phyloP scores from a whole-genome alignment of 2,797 vertebrate genomes.

The Spinus pinus region DNA sequence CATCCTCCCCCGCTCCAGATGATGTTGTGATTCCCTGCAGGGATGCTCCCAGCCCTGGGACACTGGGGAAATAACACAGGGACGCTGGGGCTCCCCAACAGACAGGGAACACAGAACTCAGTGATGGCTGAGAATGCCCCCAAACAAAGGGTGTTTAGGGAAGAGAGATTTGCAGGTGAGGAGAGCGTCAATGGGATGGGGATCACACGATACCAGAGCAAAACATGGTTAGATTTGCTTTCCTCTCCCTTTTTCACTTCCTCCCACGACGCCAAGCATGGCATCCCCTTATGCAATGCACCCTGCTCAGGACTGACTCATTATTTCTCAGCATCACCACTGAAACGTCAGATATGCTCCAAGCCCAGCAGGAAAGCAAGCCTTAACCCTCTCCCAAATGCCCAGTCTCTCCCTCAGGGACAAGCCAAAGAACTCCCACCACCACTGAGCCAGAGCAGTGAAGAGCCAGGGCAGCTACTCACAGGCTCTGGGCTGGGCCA shows the following conservation, averaged over 20 bases:
- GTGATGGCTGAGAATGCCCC: background rate
- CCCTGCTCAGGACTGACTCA: background rate
- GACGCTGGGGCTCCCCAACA: rapidly evolving
- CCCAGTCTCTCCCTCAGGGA: background rate
- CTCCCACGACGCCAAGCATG: rapidly evolving
- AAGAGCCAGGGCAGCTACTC: background rate
- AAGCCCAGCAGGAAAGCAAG: background rate
- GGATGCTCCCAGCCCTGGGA: background rate
- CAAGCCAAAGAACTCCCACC: background rate
- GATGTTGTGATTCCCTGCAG: rapidly evolving
- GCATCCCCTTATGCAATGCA: background rate
- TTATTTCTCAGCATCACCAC: background rate
- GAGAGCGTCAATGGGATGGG: rapidly evolving
- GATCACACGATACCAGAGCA: background rate
- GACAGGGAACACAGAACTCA: rapidly evolving
- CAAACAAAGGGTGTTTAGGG: background rate
- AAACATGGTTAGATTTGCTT: background rate
- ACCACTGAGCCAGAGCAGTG: background rate
- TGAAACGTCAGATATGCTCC: background rate
- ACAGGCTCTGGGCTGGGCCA: constrained; percentile 21
- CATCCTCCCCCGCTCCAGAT: background rate
- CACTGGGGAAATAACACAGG: rapidly evolving
- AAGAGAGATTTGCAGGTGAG: background rate
- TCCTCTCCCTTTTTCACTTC: constrained; percentile 33
- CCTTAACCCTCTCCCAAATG: background rate